Evolutionary conservation across 2,888 invertebrate species (phyloP).

Genomic region (Orthonevra nobilis): DNA sequence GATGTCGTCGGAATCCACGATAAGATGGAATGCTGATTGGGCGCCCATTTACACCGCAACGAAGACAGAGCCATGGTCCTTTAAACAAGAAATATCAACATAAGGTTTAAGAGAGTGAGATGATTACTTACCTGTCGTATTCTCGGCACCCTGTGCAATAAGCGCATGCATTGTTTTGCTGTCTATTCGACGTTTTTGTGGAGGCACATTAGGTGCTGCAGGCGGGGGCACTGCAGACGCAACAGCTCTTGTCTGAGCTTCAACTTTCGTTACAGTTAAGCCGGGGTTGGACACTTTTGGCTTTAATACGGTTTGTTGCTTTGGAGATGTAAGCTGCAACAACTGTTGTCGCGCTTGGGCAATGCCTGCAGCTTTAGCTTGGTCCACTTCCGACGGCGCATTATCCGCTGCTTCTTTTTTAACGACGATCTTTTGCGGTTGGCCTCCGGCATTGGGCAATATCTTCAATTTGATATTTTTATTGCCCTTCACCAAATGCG

Average conservation of each 20-base stretch:
- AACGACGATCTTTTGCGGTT: constrained; percentile 74
- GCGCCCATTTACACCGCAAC: constrained; percentile 86
- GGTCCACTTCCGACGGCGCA: constrained; percentile 50
- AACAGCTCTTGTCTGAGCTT: constrained; percentile 32
- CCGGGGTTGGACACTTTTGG: constrained; percentile 42
- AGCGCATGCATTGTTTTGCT: constrained; percentile 84
- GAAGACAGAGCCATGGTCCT: constrained; percentile 90
- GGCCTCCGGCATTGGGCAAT: constrained; percentile 82
- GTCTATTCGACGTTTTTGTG: constrained; percentile 82
- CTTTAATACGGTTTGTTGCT: constrained; percentile 1
- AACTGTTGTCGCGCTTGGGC: constrained; percentile 39
- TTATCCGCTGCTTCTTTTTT: constrained; percentile 73
- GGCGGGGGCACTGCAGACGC: too few species aligned
- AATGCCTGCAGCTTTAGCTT: constrained; percentile 35
- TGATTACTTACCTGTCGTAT: constrained; percentile 82
- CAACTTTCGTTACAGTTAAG: constrained; percentile 8
- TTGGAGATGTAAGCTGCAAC: constrained; percentile 14
- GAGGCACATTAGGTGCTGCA: constrained; percentile 48
- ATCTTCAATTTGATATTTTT: constrained; percentile 94
- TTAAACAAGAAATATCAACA: constrained; percentile 30
- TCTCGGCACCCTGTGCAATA: constrained; percentile 83
- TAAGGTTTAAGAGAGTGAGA: too few species aligned
- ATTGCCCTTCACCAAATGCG: constrained; percentile 91
- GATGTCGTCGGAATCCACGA: constrained; percentile 89
- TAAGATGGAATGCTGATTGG: constrained; percentile 88